phyloP scores from a whole-genome alignment of 2,888 invertebrate species.

The Nephrotoma appendiculata region DNA sequence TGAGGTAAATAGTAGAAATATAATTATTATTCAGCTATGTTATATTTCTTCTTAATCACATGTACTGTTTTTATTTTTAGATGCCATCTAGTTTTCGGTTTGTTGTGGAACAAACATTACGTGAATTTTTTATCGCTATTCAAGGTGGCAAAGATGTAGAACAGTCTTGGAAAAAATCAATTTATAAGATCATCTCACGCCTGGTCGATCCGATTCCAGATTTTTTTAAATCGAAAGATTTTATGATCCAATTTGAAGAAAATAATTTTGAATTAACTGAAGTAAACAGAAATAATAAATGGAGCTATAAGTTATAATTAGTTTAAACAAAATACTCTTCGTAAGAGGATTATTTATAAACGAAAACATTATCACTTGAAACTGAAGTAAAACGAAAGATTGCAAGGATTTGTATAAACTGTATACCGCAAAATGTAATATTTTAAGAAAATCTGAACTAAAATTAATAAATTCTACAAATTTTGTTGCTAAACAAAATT shows the following conservation, averaged over 20 bases:
- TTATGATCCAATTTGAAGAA: constrained; percentile 96
- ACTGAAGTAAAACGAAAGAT: constrained; percentile 9
- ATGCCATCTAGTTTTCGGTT: constrained; percentile 94
- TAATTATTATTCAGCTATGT: constrained; percentile 1
- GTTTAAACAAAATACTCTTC: too few relatives aligned
- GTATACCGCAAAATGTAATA: constrained; percentile 14
- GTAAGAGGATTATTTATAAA: too few relatives aligned
- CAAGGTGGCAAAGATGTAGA: constrained; percentile 93
- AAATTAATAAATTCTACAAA: neutral
- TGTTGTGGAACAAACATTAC: constrained; percentile 93
- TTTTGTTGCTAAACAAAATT: constrained; percentile 2
- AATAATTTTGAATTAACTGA: neutral
- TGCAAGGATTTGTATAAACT: constrained; percentile 16
- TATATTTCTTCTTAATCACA: constrained; percentile 12
- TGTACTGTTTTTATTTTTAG: constrained; percentile 37
- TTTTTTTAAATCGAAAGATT: constrained; percentile 99
- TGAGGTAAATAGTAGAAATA: constrained; percentile 23
- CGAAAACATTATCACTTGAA: constrained; percentile 13
- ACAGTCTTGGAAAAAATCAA: constrained; percentile 99
- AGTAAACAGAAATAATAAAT: constrained; percentile 9
- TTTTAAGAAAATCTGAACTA: constrained; percentile 6
- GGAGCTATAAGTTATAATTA: neutral
- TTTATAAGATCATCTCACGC: constrained; percentile 99
- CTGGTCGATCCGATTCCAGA: constrained; percentile 98
- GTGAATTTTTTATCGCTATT: constrained; percentile 98